These are phyloP conservation scores for Apolygus lucorum DNA, from an alignment of 1,140 invertebrate genomes.

Conservation along the genomic window DNA sequence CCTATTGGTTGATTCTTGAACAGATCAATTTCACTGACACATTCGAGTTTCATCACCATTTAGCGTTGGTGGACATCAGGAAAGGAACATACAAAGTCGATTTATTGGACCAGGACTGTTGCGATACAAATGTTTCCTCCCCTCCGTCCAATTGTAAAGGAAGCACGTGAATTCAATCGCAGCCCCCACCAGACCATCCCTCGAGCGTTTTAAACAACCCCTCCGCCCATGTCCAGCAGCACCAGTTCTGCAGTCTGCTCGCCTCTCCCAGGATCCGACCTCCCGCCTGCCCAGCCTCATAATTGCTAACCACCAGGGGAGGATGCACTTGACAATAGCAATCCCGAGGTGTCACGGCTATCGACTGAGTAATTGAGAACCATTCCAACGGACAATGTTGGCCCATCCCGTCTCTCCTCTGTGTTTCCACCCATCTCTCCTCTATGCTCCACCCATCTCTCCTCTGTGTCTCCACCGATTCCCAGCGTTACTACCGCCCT, in stretches of 20 bases:
- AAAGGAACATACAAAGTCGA: too few relatives aligned
- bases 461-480: not conserved
- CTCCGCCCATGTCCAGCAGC: not conserved
- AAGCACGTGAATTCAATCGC: not conserved
- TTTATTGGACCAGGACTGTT: too few relatives aligned
- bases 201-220: not conserved
- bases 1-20: too few relatives aligned
- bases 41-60: too few relatives aligned
- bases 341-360: constrained; percentile 16
- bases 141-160: not conserved
- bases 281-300: not conserved
- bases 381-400: constrained; percentile 12
- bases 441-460: not conserved
- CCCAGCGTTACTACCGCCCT: not conserved
- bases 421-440: not conserved
- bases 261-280: not conserved
- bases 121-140: not conserved
- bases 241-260: not conserved
- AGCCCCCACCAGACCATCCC: not conserved
- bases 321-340: constrained; percentile 16
- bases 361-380: constrained; percentile 16
- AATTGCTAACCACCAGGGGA: constrained; percentile 2
- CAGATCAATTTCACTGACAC: too few relatives aligned
- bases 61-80: too few relatives aligned
- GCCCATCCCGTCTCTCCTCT: not conserved